Evolutionary conservation across 1,140 invertebrate species (phyloP).

Genomic region (Platyura marginata): DNA sequence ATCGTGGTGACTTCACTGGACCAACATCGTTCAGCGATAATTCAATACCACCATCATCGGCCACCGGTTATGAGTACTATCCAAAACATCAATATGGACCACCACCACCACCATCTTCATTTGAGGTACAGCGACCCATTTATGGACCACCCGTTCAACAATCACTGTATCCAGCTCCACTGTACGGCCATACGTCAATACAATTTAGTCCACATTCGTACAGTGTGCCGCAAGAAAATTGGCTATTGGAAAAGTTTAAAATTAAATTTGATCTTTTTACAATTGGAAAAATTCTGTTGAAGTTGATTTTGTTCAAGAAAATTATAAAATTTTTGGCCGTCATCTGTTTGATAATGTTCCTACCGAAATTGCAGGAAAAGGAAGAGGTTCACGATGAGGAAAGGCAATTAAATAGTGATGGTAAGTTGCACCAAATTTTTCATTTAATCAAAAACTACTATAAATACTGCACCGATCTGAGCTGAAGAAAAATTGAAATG

Average conservation of each 20-base stretch:
- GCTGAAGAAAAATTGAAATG: background rate
- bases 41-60: constrained; percentile 13
- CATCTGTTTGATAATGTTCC: constrained; percentile 49
- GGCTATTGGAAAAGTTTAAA: constrained; percentile 35
- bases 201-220: constrained; percentile 8
- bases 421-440: background rate
- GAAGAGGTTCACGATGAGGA: constrained; percentile 5
- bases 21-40: constrained; percentile 20
- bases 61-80: background rate
- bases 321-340: constrained; percentile 56
- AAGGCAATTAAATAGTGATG: background rate
- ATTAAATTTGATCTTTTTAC: constrained; percentile 50
- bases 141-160: constrained; percentile 26
- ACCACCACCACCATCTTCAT: constrained; percentile 15
- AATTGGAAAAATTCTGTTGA: constrained; percentile 48
- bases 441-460: background rate
- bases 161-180: constrained; percentile 30
- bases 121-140: constrained; percentile 17
- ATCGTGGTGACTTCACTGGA: background rate
- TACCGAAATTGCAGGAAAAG: constrained; percentile 40
- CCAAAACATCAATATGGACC: constrained; percentile 21
- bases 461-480: background rate
- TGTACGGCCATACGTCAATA: constrained; percentile 21
- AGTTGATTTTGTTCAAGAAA: constrained; percentile 56
- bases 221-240: constrained; percentile 14